phyloP scores from a whole-genome alignment of 2,797 vertebrate species.

The Enoplosus armatus region DNA sequence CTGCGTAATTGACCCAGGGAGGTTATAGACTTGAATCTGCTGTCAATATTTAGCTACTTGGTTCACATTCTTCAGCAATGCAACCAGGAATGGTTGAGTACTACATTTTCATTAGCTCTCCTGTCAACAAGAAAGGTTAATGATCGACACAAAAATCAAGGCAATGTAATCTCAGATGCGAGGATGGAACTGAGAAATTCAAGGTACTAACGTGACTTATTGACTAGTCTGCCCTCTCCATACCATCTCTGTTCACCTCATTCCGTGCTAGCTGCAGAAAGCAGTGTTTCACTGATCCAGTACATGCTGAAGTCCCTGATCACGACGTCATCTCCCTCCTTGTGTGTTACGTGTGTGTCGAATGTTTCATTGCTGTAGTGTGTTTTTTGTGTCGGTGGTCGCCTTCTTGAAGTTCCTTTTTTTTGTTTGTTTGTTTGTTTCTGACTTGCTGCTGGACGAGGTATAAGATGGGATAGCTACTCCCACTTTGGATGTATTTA shows the following conservation, averaged over 20 bases:
- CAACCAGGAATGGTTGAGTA: not conserved
- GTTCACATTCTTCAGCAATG: not conserved
- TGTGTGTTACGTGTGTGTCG: not conserved
- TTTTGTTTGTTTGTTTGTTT: slow-evolving; percentile 3
- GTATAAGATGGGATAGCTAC: not conserved
- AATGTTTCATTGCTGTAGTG: not conserved
- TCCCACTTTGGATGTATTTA: not conserved
- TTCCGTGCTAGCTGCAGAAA: slow-evolving; percentile 11
- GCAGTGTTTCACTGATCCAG: slow-evolving; percentile 3
- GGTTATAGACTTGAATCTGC: not conserved
- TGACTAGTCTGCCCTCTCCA: slow-evolving; percentile 11
- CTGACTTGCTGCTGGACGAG: not conserved
- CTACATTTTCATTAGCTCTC: slow-evolving; percentile 8
- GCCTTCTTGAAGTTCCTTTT: not conserved
- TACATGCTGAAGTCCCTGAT: not conserved
- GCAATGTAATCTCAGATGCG: slow-evolving; percentile 29
- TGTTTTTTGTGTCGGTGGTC: not conserved
- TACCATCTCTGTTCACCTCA: slow-evolving; percentile 36
- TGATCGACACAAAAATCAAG: slow-evolving; percentile 23
- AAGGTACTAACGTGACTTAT: slow-evolving; percentile 32
- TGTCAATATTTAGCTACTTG: not conserved
- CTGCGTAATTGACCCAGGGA: not conserved
- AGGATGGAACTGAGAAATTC: slow-evolving; percentile 26
- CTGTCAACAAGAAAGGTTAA: slow-evolving; percentile 14
- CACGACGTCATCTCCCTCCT: not conserved